Percentiles rank a stretch among this genome's conserved stretches.
Conservation (phyloP, 2,113 vertebrate genomes). For the Lepidiolamprologus cunningtoni region DNA sequence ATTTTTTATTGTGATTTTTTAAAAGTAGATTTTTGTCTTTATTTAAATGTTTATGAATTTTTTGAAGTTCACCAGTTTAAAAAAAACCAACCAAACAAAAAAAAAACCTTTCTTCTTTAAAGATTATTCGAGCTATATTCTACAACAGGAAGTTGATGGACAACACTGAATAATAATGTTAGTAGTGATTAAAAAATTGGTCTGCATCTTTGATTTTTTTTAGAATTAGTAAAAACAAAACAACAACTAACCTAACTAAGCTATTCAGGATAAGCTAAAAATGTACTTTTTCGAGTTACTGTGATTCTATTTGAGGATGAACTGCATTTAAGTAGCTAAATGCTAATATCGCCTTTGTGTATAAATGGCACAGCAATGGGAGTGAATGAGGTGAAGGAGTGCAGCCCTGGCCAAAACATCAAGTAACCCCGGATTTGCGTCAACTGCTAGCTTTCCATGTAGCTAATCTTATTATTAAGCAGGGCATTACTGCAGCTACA, state of each 20-base stretch:
- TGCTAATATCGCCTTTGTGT: background rate
- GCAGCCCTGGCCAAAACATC: background rate
- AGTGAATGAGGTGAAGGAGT: background rate
- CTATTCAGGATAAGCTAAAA: background rate
- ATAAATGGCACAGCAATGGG: background rate
- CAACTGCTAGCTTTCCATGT: slow-evolving; percentile 9
- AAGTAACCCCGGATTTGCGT: background rate
- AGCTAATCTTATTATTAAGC: slow-evolving; percentile 44
- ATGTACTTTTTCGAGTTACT: background rate
- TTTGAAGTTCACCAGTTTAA: background rate
- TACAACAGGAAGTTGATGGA: background rate
- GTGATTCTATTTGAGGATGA: background rate
- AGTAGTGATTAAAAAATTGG: background rate
- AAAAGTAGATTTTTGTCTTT: background rate
- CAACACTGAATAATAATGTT: background rate
- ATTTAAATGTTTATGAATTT: background rate
- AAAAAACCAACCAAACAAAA: no score
- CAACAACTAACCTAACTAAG: background rate
- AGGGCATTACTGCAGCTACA: background rate
- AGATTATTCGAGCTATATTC: background rate
- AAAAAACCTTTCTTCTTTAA: rapidly evolving
- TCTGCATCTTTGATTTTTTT: background rate
- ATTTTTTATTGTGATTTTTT: background rate
- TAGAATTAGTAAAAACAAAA: background rate
- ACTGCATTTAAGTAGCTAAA: background rate